A percentile compares a stretch with the other conserved stretches of the same genome.
phyloP scores from a whole-genome alignment of 2,888 invertebrate genomes.

The Fragum whitleyi region DNA sequence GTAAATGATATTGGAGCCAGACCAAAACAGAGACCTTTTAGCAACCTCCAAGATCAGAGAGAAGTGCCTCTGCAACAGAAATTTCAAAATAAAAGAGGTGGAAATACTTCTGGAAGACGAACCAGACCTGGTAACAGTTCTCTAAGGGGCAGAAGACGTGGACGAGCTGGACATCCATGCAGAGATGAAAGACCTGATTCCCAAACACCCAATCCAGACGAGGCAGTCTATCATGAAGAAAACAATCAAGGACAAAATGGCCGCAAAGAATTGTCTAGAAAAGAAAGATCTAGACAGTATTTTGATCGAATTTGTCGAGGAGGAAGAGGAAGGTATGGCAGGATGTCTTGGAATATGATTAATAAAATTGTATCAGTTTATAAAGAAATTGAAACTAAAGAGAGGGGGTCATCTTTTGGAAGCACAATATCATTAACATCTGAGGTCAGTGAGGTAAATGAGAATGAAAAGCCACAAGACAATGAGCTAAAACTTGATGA shows the following conservation, averaged over 20 bases:
- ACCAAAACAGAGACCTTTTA: not conserved
- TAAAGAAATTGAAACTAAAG: not conserved
- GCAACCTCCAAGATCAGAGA: not conserved
- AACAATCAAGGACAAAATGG: not conserved
- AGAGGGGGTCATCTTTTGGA: not conserved
- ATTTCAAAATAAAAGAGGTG: not conserved
- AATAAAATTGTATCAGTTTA: not conserved
- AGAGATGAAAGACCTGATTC: not conserved
- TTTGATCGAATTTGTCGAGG: not conserved
- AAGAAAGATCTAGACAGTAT: not conserved
- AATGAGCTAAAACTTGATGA: conserved; percentile 1
- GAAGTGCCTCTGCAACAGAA: not conserved
- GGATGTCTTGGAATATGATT: not conserved
- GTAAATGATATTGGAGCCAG: conserved; percentile 6
- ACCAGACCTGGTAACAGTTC: not conserved
- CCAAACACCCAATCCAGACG: not conserved
- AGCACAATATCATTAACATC: not conserved
- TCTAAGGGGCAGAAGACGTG: not conserved
- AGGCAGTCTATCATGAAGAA: not conserved
- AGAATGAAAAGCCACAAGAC: not conserved
- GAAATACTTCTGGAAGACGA: not conserved
- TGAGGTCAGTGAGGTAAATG: not conserved
- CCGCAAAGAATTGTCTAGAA: not conserved
- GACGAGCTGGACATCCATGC: not conserved
- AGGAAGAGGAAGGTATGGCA: not conserved